Evolutionary conservation across 2,797 vertebrate species (phyloP).

Genomic region (Atherinosoma microstoma): DNA sequence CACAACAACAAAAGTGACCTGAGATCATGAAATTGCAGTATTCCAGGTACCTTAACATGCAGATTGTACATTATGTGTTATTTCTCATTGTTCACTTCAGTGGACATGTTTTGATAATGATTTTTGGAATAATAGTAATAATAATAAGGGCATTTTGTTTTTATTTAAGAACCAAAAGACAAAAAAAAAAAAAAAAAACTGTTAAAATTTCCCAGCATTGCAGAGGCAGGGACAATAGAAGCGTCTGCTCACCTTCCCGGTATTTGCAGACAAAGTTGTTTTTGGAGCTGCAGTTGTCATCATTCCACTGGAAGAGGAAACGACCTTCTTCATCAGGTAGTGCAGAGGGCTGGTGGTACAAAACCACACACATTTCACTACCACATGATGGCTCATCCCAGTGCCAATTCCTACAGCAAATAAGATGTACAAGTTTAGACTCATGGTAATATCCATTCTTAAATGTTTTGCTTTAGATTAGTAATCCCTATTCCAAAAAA

Average conservation of each 20-base stretch:
- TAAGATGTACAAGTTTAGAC: conserved; percentile 13
- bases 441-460: background rate
- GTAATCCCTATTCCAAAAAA: background rate
- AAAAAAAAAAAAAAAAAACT: background rate
- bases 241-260: conserved; percentile 82
- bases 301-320: conserved; percentile 93
- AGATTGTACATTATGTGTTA: background rate
- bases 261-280: conserved; percentile 99
- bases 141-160: conserved; percentile 11
- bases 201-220: conserved; percentile 12
- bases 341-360: conserved; percentile 90
- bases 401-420: conserved; percentile 91
- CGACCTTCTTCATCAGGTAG: conserved; percentile 83
- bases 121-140: background rate
- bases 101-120: background rate
- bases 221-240: conserved; percentile 18
- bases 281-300: conserved; percentile 91
- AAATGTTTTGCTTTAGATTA: background rate
- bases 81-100: conserved; percentile 4
- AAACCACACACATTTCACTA: conserved; percentile 90
- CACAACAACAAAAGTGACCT: background rate
- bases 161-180: conserved; percentile 3
- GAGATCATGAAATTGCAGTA: background rate
- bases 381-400: conserved; percentile 93
- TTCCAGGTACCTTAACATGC: background rate